Evolutionary conservation across 2,888 invertebrate species (phyloP).

Genomic region (Lissonota sp.): DNA sequence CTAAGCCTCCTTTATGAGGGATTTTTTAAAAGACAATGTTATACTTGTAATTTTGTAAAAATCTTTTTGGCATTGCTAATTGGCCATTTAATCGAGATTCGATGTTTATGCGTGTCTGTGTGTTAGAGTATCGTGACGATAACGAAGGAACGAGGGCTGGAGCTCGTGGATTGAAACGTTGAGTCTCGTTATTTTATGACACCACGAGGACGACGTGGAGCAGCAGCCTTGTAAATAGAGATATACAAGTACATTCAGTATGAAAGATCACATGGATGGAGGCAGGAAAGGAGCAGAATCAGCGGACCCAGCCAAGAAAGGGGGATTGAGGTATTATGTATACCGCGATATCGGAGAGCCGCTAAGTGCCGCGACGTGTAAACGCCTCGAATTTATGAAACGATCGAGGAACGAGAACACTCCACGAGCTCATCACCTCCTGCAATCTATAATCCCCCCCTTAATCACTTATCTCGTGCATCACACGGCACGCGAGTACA

Average conservation of each 20-base stretch:
- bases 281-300: conserved; percentile 33
- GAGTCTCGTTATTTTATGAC: conserved; percentile 54
- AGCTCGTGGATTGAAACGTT: conserved; percentile 55
- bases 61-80: conserved; percentile 41
- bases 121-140: conserved; percentile 29
- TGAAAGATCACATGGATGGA: conserved; percentile 28
- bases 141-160: too few relatives aligned
- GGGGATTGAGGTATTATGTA: conserved; percentile 51
- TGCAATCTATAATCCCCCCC: conserved; percentile 49
- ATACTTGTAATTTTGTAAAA: too few relatives aligned
- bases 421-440: conserved; percentile 28
- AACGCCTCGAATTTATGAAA: conserved; percentile 76
- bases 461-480: conserved; percentile 37
- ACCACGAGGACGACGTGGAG: conserved; percentile 16
- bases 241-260: conserved; percentile 2
- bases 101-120: conserved; percentile 12
- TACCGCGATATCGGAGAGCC: conserved; percentile 60
- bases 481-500: not conserved
- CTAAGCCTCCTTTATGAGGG: too few relatives aligned
- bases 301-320: not conserved
- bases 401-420: conserved; percentile 60
- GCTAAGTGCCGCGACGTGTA: conserved; percentile 77
- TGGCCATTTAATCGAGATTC: conserved; percentile 32
- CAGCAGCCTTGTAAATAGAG: not conserved
- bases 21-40: too few relatives aligned